Base-by-base conservation (phyloP, 2,888 invertebrate genomes). In the Tryphoninae sp. region DNA sequence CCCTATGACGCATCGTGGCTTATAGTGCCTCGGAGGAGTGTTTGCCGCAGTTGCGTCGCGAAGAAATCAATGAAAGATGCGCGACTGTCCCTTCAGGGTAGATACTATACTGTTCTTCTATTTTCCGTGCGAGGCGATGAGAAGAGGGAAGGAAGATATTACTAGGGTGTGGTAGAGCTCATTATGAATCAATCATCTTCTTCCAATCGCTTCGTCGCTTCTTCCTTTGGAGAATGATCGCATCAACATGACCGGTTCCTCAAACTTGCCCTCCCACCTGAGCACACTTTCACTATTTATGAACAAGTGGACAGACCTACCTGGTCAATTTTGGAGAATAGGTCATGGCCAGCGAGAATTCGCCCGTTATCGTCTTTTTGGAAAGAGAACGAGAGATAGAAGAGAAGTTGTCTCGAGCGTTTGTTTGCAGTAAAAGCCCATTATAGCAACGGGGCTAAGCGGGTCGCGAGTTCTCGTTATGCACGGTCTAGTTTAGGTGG, bases 401-500 rank as follows among this genome's bases (percentile, higher is more conserved):
- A n/a, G 67, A 33, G 7, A 51, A 65, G 49, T 65, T 6, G 8
- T 3, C 42, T 16, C 33, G 19, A 3, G 42, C 53, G 42, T 69
- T 80, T 53, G 49, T 61, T 71, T 26, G 16, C 26, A 23, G 2
- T 22, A 13, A 64, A 73, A 58, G 40, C 23, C 55, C 33, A 69
- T 77, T 73, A 33, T 45, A 74, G 49, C 53, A 72, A 51, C 51
- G 49, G 26, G 51, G 42, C 68, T 68, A 84, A 80, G 71, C 78
- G 79, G 81, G 80, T 81, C 82, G 78, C 59, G 81, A 72, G 73
- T 82, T 81, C 71, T 62, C 58, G 65, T 65, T 55, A 49, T 65
- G 68, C 76, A 65, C 81, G 83, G 73, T 86, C 85, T 83, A 85
- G 84, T 88, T 87, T 84, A 77, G 73, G 85, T 83, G 45, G 77